Evolutionary conservation across 1,140 invertebrate species (phyloP).

Genomic region (Megathymus violae): DNA sequence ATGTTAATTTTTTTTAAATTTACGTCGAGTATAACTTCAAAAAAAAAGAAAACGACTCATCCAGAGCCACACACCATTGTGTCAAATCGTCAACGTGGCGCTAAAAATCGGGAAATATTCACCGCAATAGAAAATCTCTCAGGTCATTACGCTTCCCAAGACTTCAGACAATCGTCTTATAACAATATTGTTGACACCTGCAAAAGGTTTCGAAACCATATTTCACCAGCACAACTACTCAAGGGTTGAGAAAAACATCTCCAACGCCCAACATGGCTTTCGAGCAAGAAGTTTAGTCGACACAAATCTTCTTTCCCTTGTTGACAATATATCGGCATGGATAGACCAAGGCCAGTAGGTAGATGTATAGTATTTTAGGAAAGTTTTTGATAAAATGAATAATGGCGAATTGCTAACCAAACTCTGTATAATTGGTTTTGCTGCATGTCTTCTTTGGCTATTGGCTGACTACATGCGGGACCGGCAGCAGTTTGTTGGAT

Average conservation of each 20-base stretch:
- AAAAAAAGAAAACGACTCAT: too few relatives aligned
- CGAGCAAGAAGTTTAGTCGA: background rate
- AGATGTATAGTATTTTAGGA: background rate
- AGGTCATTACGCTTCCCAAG: slow-evolving; percentile 2
- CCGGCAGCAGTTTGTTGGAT: background rate
- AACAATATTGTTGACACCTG: slow-evolving; percentile 8
- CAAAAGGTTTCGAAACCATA: slow-evolving; percentile 10
- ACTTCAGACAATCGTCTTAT: slow-evolving; percentile 3
- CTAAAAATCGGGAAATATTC: slow-evolving; percentile 7
- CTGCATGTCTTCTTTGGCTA: background rate
- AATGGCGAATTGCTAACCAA: background rate
- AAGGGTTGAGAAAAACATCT: background rate
- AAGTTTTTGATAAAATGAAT: background rate
- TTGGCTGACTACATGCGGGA: background rate
- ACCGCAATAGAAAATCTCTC: slow-evolving; percentile 3
- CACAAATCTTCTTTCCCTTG: background rate
- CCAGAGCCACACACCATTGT: too few relatives aligned
- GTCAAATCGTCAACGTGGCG: background rate
- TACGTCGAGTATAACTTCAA: too few relatives aligned
- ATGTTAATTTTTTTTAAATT: too few relatives aligned
- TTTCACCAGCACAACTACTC: background rate
- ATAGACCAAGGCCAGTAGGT: background rate
- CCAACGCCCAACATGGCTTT: background rate
- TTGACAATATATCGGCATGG: background rate
- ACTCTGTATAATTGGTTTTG: background rate